A percentile compares a stretch with the other conserved stretches of the same genome.
These are phyloP conservation scores for Dicentrarchus labrax DNA, from an alignment of 2,113 vertebrate genomes.

Conservation along the genomic window DNA sequence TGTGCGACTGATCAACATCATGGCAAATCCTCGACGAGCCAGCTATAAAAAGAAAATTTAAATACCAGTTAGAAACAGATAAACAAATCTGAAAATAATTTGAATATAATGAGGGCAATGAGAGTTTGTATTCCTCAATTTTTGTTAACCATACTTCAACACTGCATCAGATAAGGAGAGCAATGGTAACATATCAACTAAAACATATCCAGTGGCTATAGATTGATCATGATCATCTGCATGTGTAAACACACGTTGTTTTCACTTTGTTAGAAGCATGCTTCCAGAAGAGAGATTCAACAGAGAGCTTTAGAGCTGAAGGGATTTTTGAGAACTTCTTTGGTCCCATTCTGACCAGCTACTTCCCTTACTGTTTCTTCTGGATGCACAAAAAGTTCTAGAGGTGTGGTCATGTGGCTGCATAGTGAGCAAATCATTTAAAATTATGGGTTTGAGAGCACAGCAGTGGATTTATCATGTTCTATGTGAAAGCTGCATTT, in stretches of 20 bases:
- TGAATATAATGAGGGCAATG: not conserved
- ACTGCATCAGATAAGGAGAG: not conserved
- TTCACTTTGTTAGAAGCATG: not conserved
- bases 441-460: not conserved
- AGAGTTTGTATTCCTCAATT: no score
- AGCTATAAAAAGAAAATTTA: constrained; percentile 81
- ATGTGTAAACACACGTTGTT: not conserved
- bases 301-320: no score
- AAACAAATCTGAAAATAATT: not conserved
- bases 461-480: not conserved
- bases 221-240: no score
- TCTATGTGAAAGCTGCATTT: not conserved
- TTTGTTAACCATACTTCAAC: not conserved
- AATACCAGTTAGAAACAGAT: not conserved
- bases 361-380: no score
- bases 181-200: not conserved
- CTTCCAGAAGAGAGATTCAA: not conserved
- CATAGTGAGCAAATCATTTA: not conserved
- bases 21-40: constrained; percentile 90
- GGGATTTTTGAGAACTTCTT: no score
- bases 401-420: not conserved
- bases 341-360: not conserved
- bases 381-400: no score
- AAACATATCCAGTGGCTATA: not conserved
- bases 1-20: constrained; percentile 94